These are phyloP conservation scores for Branchipolynoe longqiensis DNA, from an alignment of 2,888 invertebrate genomes.

Conservation along the genomic window DNA sequence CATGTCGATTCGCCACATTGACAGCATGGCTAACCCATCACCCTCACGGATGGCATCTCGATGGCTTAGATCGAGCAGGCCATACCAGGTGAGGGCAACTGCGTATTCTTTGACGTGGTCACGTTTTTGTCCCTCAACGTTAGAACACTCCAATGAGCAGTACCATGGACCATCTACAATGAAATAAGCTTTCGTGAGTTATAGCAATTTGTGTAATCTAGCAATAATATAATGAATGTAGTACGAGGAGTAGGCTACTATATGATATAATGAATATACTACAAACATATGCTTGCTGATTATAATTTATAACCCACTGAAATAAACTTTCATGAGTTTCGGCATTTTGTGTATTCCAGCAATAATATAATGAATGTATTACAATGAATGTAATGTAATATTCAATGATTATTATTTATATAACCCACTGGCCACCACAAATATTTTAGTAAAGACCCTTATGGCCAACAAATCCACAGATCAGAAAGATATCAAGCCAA, in stretches of 20 bases:
- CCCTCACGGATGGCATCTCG: conserved; percentile 38
- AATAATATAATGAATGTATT: too few species aligned
- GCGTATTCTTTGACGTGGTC: conserved; percentile 30
- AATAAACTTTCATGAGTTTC: too few species aligned
- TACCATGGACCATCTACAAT: conserved; percentile 11
- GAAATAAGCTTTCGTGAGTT: not conserved
- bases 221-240: too few species aligned
- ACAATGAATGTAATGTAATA: too few species aligned
- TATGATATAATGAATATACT: too few species aligned
- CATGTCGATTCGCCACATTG: conserved; percentile 33
- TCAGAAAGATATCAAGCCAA: too few species aligned
- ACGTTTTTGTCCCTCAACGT: not conserved
- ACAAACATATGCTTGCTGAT: too few species aligned
- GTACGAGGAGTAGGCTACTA: too few species aligned
- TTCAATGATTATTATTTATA: too few species aligned
- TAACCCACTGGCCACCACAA: too few species aligned
- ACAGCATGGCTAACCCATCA: conserved; percentile 41
- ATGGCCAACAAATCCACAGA: not conserved
- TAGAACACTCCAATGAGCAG: conserved; percentile 8
- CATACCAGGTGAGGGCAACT: not conserved
- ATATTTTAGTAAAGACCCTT: not conserved
- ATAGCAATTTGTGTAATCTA: not conserved
- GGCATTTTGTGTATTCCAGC: too few species aligned
- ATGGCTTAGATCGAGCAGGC: conserved; percentile 21
- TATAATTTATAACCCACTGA: not conserved